Evolutionary conservation across 2,113 vertebrate species (phyloP).

Genomic region (Dicrurus megarhynchus): DNA sequence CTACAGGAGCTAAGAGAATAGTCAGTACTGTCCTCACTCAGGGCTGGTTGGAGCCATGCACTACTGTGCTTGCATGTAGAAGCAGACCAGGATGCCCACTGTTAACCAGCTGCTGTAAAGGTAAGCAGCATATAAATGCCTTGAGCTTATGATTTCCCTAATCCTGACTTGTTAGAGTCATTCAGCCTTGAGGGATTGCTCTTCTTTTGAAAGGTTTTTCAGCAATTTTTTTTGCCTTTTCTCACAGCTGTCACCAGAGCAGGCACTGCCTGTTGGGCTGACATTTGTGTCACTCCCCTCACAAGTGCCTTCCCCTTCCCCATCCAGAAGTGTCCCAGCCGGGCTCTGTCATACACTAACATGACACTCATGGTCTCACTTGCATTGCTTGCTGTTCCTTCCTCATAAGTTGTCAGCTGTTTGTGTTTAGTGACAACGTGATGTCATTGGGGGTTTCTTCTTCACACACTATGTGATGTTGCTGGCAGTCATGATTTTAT

Average conservation of each 20-base stretch:
- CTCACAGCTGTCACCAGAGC: background rate
- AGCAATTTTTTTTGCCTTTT: background rate
- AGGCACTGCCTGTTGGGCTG: background rate
- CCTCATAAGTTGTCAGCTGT: background rate
- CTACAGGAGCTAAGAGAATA: background rate
- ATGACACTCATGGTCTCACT: background rate
- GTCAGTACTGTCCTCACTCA: background rate
- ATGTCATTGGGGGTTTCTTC: background rate
- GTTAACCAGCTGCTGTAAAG: background rate
- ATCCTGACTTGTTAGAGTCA: background rate
- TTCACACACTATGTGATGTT: background rate
- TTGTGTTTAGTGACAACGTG: background rate
- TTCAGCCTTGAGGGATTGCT: background rate
- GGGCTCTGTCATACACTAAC: accelerated
- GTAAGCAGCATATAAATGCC: background rate
- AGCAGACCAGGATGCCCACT: background rate
- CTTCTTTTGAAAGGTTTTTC: background rate
- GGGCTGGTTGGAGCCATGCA: background rate
- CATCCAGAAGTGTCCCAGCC: background rate
- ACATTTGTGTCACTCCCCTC: background rate
- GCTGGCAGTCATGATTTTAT: background rate
- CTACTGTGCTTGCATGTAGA: background rate
- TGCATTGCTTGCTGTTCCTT: background rate
- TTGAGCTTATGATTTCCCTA: background rate
- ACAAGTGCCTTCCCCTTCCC: background rate